Conservation (phyloP, 1,140 invertebrate genomes). For the Rhopalosiphum padi region DNA sequence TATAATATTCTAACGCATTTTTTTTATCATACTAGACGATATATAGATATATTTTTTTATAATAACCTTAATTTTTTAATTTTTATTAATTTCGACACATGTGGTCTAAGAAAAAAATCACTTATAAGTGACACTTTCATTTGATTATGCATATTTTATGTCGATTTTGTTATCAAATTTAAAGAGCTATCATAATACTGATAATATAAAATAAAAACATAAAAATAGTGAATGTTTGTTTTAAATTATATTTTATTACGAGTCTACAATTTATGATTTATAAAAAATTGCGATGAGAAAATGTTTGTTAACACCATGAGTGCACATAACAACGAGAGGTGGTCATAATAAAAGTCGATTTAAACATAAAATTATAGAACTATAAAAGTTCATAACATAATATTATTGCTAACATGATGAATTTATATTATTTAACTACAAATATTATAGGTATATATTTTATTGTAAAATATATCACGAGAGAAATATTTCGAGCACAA, state of each 20-base stretch:
- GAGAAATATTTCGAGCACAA: too few relatives aligned
- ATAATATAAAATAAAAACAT: neutral
- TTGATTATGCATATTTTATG: neutral
- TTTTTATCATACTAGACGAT: neutral
- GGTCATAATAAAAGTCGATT: neutral
- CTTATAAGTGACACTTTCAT: neutral
- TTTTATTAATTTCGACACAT: neutral
- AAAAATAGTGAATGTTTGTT: neutral
- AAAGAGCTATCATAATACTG: neutral
- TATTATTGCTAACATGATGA: too few relatives aligned
- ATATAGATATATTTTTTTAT: neutral
- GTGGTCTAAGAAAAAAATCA: neutral
- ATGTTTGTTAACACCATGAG: neutral
- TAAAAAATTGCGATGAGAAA: too few relatives aligned
- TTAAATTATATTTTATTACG: neutral
- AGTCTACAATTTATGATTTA: too few relatives aligned
- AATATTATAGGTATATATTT: too few relatives aligned
- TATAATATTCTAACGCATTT: neutral
- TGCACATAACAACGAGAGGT: neutral
- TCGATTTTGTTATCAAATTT: neutral
- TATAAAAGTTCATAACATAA: too few relatives aligned
- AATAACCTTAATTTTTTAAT: neutral
- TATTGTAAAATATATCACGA: too few relatives aligned
- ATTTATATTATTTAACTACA: too few relatives aligned
- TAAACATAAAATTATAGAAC: neutral